phyloP scores from a whole-genome alignment of 1,140 invertebrate species.

The Cheumatopsyche charites region DNA sequence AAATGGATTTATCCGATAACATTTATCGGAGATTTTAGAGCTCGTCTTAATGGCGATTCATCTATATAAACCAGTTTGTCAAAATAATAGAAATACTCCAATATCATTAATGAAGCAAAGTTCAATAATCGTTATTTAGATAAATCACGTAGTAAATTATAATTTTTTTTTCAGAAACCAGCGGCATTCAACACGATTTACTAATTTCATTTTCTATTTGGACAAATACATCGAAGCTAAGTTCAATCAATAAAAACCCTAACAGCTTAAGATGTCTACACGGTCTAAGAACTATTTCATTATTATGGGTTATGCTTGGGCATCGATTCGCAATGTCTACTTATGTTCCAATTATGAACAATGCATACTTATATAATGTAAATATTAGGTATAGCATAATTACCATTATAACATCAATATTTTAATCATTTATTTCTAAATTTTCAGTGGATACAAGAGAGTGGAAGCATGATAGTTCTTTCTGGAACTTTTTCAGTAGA shows the following conservation, averaged over 20 bases:
- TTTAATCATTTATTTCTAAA: constrained; percentile 29
- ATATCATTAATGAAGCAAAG: too few species aligned
- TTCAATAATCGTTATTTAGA: too few species aligned
- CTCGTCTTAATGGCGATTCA: too few species aligned
- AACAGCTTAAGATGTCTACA: constrained; percentile 58
- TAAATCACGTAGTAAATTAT: too few species aligned
- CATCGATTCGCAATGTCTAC: constrained; percentile 57
- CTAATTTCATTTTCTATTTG: constrained; percentile 53
- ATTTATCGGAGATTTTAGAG: too few species aligned
- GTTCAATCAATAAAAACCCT: constrained; percentile 49
- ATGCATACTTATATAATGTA: constrained; percentile 50
- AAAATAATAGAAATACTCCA: too few species aligned
- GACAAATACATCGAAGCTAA: constrained; percentile 52
- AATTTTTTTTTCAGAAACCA: neutral
- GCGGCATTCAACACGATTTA: neutral
- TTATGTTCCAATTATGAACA: constrained; percentile 51
- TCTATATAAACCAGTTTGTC: too few species aligned
- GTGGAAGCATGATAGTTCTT: constrained; percentile 51
- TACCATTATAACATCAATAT: constrained; percentile 23
- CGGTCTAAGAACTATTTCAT: constrained; percentile 65
- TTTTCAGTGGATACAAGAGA: constrained; percentile 53
- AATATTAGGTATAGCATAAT: constrained; percentile 18
- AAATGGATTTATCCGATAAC: too few species aligned
- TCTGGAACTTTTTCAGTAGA: constrained; percentile 61
- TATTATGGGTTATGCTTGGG: constrained; percentile 71